A percentile compares a stretch with the other conserved stretches of the same genome.
Evolutionary conservation across 2,888 invertebrate genomes (phyloP).

Genomic region (Melinaea marsaeus): DNA sequence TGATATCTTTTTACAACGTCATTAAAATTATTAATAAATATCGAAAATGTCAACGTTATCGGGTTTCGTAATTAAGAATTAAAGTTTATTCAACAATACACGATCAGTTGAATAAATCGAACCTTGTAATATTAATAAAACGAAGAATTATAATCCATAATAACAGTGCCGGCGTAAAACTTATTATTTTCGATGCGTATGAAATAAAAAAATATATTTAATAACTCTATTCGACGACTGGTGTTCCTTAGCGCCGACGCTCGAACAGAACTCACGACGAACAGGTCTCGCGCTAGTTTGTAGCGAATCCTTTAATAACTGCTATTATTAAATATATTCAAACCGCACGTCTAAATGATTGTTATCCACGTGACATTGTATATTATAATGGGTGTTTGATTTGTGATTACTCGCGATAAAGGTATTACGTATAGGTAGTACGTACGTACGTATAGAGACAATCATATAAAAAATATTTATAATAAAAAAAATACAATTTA

Average conservation of each 20-base stretch:
- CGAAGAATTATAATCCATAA: conserved; percentile 33
- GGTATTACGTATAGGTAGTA: no score
- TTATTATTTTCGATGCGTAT: conserved; percentile 13
- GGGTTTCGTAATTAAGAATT: conserved; percentile 36
- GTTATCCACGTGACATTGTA: neutral
- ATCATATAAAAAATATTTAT: no score
- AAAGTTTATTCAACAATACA: conserved; percentile 37
- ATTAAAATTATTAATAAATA: conserved; percentile 34
- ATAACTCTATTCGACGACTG: conserved; percentile 26
- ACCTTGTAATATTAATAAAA: conserved; percentile 35
- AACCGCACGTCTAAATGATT: neutral
- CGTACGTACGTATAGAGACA: no score
- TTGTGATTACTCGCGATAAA: no score
- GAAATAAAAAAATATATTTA: conserved; percentile 23
- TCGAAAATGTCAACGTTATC: conserved; percentile 34
- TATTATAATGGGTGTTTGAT: no score
- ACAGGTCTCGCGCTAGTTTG: conserved; percentile 17
- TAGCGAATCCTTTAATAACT: conserved; percentile 11
- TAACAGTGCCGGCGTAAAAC: conserved; percentile 27
- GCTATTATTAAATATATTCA: conserved; percentile 3
- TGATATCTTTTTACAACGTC: conserved; percentile 30
- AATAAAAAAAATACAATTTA: no score
- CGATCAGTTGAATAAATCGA: conserved; percentile 32
- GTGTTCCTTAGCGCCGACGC: conserved; percentile 9
- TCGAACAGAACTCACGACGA: neutral